Percentiles rank a stretch among this genome's conserved stretches.
Conservation (phyloP, 2,888 invertebrate genomes). For the Nymphalis c-album region DNA sequence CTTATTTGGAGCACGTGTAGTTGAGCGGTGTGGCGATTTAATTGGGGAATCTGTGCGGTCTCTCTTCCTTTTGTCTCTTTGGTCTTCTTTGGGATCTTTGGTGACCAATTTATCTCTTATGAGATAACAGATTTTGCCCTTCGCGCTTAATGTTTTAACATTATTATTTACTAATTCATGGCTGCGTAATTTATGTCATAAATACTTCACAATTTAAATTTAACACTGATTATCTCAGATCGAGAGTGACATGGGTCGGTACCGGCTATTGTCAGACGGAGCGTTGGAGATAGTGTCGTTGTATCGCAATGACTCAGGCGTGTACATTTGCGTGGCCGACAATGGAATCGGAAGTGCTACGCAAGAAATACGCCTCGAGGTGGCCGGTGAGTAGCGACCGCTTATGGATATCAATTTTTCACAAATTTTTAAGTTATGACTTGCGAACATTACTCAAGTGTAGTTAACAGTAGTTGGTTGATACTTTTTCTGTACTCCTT, state of each 20-base stretch:
- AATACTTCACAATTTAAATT: no score
- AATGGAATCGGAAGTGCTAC: constrained; percentile 87
- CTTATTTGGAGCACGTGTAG: no score
- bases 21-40: no score
- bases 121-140: no score
- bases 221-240: constrained; percentile 77
- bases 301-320: constrained; percentile 89
- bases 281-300: constrained; percentile 91
- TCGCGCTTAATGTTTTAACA: no score
- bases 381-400: constrained; percentile 84
- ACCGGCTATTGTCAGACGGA: constrained; percentile 86
- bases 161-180: no score
- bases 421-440: background rate
- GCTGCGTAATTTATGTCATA: no score
- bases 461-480: constrained; percentile 5
- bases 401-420: background rate
- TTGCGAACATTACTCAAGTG: background rate
- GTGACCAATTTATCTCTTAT: no score
- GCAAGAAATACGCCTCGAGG: constrained; percentile 85
- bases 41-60: no score
- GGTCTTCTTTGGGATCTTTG: no score
- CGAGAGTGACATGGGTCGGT: constrained; percentile 86
- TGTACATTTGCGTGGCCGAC: constrained; percentile 92
- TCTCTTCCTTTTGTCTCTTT: no score
- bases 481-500: background rate